Conservation (phyloP, 2,113 vertebrate species). For the Oncorhynchus nerka region DNA sequence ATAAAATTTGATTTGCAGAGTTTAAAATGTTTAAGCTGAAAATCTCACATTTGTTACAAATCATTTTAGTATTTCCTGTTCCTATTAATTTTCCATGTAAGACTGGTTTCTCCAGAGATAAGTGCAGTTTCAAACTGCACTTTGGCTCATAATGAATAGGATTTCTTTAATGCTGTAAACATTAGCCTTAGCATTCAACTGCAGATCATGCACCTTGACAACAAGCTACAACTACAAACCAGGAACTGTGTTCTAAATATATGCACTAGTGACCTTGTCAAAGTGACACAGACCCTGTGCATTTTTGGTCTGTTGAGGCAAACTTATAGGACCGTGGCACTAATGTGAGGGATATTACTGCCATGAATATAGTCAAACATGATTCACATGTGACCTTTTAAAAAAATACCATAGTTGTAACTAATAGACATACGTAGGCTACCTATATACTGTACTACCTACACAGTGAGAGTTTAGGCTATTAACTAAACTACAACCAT, state of each 20-base stretch:
- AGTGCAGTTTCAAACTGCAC: too few relatives aligned
- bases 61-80: too few relatives aligned
- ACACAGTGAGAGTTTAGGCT: too few relatives aligned
- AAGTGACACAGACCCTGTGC: background rate
- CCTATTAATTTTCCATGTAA: too few relatives aligned
- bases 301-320: background rate
- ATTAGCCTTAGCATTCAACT: background rate
- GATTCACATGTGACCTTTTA: background rate
- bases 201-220: background rate
- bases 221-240: background rate
- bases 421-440: background rate
- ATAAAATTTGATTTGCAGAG: too few relatives aligned
- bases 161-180: background rate
- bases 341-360: background rate
- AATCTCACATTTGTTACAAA: too few relatives aligned
- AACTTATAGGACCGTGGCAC: background rate
- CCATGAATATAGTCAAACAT: background rate
- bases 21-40: too few relatives aligned
- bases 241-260: background rate
- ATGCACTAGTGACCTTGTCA: background rate
- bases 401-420: background rate
- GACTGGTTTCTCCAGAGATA: too few relatives aligned
- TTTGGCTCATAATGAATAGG: too few relatives aligned
- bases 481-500: too few relatives aligned
- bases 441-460: too few relatives aligned